Evolutionary conservation across 2,888 invertebrate genomes (phyloP), one percentile per base, ranked within the genome.

Genomic region (Apomyelois bistriatella): DNA sequence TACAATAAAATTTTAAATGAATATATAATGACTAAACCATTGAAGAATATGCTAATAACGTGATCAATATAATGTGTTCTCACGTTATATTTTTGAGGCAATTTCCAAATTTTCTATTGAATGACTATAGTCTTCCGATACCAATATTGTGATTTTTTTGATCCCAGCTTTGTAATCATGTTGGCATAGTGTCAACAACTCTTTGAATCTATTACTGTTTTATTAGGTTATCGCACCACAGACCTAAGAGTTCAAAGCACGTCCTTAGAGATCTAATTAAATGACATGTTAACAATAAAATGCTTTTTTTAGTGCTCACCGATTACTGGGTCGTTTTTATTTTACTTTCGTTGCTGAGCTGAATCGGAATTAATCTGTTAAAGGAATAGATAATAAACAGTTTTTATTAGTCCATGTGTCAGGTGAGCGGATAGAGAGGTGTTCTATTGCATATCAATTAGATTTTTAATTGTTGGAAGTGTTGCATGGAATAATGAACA

Each of bases 401-500:
- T 74, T 82, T 85, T 86, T 81, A 86, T 83, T 82, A 71, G 72
- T 77, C 80, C 82, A 79, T 77, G 79, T 74, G 72, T 67, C 72
- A 68, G 71, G 66, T 71, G 74, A 76, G 65, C 79, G 78, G 79
- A 78, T 78, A 79, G 74, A 59, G 57, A 68, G 56, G 72, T 60
- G 59, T 61, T 67, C 57, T 56, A 57, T 59, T 67, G 86, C 82
- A 86, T 87, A 85, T 82, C 59, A 69, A 87, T 73, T 72, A 77
- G 77, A 73, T 74, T 85, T 86, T 87, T 88, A 88, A 88, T 87
- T 86, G 83, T 79, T 76, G 58, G 61, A 63, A 65, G 69, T 64
- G 69, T 64, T 62, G 67, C 65, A 65, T 63, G 64, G 80, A 82
- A 82, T 82, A 78, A 77, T 70, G 68, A 78, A 77, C 64, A 65